Percentiles rank a stretch among this genome's conserved stretches.
These are phyloP conservation scores for Resseliella maxima DNA, from an alignment of 2,888 invertebrate species.

Conservation along the genomic window DNA sequence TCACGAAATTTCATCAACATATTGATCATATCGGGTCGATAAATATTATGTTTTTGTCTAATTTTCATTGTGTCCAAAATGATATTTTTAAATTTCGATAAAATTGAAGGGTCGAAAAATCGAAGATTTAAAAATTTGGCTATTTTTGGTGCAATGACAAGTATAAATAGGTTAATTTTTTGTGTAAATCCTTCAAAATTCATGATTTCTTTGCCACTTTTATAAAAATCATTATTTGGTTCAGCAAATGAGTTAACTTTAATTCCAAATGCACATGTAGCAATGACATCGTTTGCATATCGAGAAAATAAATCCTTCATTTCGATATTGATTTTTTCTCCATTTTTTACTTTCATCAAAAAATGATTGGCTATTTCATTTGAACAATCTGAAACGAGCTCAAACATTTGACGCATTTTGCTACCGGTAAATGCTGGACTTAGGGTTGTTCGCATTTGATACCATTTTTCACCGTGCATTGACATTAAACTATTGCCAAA, in stretches of 20 bases:
- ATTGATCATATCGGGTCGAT: slow-evolving; percentile 65
- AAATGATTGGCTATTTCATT: slow-evolving; percentile 58
- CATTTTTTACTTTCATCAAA: neutral
- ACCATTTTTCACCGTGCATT: slow-evolving; percentile 67
- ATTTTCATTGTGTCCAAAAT: slow-evolving; percentile 38
- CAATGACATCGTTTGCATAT: slow-evolving; percentile 67
- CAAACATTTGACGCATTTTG: slow-evolving; percentile 68
- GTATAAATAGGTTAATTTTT: neutral
- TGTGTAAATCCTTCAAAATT: neutral
- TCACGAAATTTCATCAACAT: slow-evolving; percentile 69
- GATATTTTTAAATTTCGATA: neutral
- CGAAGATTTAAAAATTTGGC: too few relatives aligned
- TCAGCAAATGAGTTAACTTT: slow-evolving; percentile 70
- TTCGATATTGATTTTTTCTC: slow-evolving; percentile 60
- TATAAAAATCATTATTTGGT: slow-evolving; percentile 70
- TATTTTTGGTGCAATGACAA: neutral
- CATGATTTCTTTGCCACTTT: slow-evolving; percentile 64
- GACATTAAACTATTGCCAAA: slow-evolving; percentile 69
- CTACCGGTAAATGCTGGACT: slow-evolving; percentile 68
- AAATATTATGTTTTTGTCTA: slow-evolving; percentile 30
- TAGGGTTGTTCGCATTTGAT: slow-evolving; percentile 67
- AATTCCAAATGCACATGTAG: slow-evolving; percentile 68
- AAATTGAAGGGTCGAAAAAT: neutral
- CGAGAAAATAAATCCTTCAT: slow-evolving; percentile 66
- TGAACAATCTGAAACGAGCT: slow-evolving; percentile 65